Percentiles rank a stretch among this genome's conserved stretches.
phyloP scores from a whole-genome alignment of 2,797 vertebrate species.

The Valencia hispanica region DNA sequence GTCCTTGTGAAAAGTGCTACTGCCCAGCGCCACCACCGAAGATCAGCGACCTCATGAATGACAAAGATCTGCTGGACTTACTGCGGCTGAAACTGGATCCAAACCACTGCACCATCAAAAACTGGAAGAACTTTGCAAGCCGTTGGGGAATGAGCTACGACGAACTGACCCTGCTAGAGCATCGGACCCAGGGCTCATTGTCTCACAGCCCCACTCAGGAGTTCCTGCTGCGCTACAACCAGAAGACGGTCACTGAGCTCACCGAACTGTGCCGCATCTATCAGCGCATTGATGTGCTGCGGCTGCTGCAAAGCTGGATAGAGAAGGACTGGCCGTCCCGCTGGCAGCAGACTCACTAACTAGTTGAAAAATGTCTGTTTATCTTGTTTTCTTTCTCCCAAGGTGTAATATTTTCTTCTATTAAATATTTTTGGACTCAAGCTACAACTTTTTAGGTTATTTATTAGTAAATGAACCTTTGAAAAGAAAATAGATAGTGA shows the following conservation, averaged over 20 bases:
- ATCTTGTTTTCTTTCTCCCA: conserved; percentile 10
- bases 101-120: conserved; percentile 96
- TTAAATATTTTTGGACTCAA: conserved; percentile 19
- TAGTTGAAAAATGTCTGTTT: conserved; percentile 10
- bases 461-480: conserved; percentile 3
- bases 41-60: conserved; percentile 96
- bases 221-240: conserved; percentile 93
- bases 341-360: conserved; percentile 80
- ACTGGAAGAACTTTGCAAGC: conserved; percentile 99
- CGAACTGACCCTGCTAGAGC: conserved; percentile 94
- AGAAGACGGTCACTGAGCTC: conserved; percentile 92
- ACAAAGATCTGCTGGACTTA: conserved; percentile 93
- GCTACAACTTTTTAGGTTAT: conserved; percentile 1
- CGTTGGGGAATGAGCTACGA: conserved; percentile 99
- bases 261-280: conserved; percentile 93
- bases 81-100: conserved; percentile 96
- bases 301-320: conserved; percentile 92
- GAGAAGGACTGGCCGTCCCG: conserved; percentile 94
- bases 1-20: conserved; percentile 76
- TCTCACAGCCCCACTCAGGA: conserved; percentile 93
- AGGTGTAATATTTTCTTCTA: conserved; percentile 22
- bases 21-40: conserved; percentile 84
- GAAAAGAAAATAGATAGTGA: neutral
- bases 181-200: conserved; percentile 84
- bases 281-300: conserved; percentile 92